Evolutionary conservation across 1,140 invertebrate genomes (phyloP).

Genomic region (Bombus terrestris): DNA sequence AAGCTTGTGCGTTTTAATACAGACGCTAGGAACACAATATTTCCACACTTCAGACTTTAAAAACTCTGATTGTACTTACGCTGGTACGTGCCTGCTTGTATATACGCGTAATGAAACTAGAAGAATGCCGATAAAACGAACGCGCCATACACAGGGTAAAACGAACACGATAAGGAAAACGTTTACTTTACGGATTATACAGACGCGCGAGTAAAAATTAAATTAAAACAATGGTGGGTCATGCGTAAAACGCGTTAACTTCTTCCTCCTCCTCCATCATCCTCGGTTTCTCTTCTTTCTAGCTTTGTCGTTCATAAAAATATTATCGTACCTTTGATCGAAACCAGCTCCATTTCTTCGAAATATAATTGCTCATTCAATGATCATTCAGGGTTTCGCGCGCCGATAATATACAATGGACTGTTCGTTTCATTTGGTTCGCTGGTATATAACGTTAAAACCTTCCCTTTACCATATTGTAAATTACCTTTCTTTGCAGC

Average conservation of each 20-base stretch:
- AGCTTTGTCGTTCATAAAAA: not conserved
- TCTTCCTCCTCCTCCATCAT: not conserved
- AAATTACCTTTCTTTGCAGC: not conserved
- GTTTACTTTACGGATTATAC: conserved; percentile 35
- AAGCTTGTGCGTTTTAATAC: not conserved
- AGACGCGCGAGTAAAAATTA: conserved; percentile 43
- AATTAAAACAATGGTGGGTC: conserved; percentile 50
- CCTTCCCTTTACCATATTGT: not conserved
- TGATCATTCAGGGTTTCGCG: not conserved
- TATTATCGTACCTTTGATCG: conserved; percentile 1
- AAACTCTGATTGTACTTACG: conserved; percentile 8
- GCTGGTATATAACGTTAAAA: not conserved
- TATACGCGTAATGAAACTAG: not conserved
- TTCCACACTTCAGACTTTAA: not conserved
- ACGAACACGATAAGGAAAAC: not conserved
- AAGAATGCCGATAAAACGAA: conserved; percentile 13
- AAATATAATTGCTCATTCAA: not conserved
- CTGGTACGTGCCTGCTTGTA: not conserved
- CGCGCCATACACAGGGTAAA: not conserved
- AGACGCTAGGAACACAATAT: not conserved
- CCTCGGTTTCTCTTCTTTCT: too few relatives aligned
- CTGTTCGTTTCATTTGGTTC: not conserved
- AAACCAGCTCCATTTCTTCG: not conserved
- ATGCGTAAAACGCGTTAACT: too few relatives aligned
- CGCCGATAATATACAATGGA: not conserved